phyloP scores from a whole-genome alignment of 2,888 invertebrate species.

The Artemia sp. region DNA sequence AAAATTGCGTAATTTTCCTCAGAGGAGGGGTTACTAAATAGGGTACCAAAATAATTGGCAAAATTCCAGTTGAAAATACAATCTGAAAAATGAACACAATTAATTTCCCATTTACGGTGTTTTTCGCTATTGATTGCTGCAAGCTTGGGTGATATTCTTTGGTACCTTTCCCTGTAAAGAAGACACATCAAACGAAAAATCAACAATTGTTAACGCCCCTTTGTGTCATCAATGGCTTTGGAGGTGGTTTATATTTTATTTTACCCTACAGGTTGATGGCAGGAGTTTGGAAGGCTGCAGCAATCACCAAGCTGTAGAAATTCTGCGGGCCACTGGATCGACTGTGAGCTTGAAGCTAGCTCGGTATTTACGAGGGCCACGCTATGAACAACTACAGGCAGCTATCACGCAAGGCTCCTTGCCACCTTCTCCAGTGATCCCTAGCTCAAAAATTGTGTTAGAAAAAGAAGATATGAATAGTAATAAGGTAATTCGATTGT shows the following conservation, averaged over 20 bases:
- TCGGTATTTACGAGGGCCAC: slow-evolving; percentile 72
- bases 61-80: no score
- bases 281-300: slow-evolving; percentile 82
- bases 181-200: no score
- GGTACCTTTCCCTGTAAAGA: no score
- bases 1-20: no score
- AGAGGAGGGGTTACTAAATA: no score
- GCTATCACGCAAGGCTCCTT: slow-evolving; percentile 55
- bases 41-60: no score
- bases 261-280: slow-evolving; percentile 52
- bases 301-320: slow-evolving; percentile 93
- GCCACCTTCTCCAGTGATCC: slow-evolving; percentile 23
- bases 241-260: not conserved
- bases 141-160: no score
- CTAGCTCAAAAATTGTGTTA: not conserved
- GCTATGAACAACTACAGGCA: slow-evolving; percentile 64
- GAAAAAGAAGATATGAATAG: not conserved
- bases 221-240: no score
- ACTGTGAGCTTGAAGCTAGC: slow-evolving; percentile 74
- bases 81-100: no score
- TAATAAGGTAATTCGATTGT: not conserved
- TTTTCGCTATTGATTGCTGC: no score
- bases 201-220: no score
- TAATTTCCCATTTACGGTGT: no score
- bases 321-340: slow-evolving; percentile 79